Evolutionary conservation across 1,140 invertebrate genomes (phyloP).

Genomic region (Drosophila mojavensis): DNA sequence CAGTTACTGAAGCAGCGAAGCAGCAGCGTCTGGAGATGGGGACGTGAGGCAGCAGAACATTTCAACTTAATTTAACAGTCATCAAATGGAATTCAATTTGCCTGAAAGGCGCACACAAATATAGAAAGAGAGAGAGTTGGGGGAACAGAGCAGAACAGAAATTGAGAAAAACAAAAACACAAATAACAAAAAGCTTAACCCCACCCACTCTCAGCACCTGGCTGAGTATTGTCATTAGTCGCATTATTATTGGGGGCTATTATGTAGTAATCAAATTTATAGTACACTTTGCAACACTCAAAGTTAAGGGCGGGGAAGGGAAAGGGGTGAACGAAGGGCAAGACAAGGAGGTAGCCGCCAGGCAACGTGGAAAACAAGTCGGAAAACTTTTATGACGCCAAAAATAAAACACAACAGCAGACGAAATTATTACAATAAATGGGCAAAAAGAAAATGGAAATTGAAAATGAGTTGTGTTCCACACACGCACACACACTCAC

Average conservation of each 20-base stretch:
- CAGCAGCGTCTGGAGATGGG: background rate
- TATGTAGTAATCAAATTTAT: slow-evolving; percentile 80
- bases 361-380: slow-evolving; percentile 47
- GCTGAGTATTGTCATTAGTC: slow-evolving; percentile 63
- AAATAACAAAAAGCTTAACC: slow-evolving; percentile 19
- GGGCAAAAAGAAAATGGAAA: slow-evolving; percentile 61
- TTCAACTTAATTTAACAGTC: slow-evolving; percentile 75
- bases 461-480: slow-evolving; percentile 56
- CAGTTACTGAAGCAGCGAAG: slow-evolving; percentile 16
- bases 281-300: slow-evolving; percentile 46
- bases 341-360: background rate
- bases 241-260: slow-evolving; percentile 77
- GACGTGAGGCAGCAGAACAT: background rate
- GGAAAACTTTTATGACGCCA: slow-evolving; percentile 73
- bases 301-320: background rate
- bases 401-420: slow-evolving; percentile 39
- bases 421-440: slow-evolving; percentile 42
- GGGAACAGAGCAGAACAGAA: background rate
- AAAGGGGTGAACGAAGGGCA: background rate
- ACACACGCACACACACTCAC: slow-evolving; percentile 23
- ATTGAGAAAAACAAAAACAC: background rate
- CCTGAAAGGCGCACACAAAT: slow-evolving; percentile 52
- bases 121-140: background rate
- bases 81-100: slow-evolving; percentile 75
- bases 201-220: slow-evolving; percentile 8